Evolutionary conservation across 2,888 invertebrate genomes (phyloP).

Genomic region (Napeogenes inachia): DNA sequence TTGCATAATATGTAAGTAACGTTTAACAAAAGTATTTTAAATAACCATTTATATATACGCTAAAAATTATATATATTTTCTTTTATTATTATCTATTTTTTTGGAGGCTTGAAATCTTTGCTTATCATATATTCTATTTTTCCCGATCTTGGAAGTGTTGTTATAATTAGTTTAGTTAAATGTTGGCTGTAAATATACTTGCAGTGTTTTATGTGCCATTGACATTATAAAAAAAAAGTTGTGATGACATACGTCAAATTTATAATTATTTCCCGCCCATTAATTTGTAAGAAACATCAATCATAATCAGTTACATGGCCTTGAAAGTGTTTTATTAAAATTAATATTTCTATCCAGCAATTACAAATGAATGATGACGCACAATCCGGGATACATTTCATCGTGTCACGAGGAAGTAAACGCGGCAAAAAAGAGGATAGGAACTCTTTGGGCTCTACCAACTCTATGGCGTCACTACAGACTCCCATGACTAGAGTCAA

Average conservation of each 20-base stretch:
- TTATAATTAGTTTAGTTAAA: background rate
- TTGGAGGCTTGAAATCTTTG: background rate
- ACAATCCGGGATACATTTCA: slow-evolving; percentile 85
- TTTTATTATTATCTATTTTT: no score
- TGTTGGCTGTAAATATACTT: slow-evolving; percentile 1
- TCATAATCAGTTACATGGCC: slow-evolving; percentile 12
- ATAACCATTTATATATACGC: no score
- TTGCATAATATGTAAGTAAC: no score
- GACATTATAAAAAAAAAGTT: background rate
- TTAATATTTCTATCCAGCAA: slow-evolving; percentile 50
- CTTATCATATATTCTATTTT: background rate
- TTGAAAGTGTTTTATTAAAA: slow-evolving; percentile 18
- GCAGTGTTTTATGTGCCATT: background rate
- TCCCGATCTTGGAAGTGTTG: background rate
- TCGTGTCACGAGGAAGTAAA: slow-evolving; percentile 76
- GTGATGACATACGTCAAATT: no score
- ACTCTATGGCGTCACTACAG: slow-evolving; percentile 79
- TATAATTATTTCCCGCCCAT: background rate
- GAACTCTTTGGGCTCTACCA: slow-evolving; percentile 69
- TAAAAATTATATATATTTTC: no score
- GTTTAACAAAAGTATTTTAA: no score
- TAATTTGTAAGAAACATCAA: background rate
- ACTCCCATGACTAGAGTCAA: slow-evolving; percentile 83
- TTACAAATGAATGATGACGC: slow-evolving; percentile 82
- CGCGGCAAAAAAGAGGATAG: slow-evolving; percentile 65